These are phyloP conservation scores for Philaethria dido DNA, from an alignment of 2,888 invertebrate genomes.

Conservation along the genomic window DNA sequence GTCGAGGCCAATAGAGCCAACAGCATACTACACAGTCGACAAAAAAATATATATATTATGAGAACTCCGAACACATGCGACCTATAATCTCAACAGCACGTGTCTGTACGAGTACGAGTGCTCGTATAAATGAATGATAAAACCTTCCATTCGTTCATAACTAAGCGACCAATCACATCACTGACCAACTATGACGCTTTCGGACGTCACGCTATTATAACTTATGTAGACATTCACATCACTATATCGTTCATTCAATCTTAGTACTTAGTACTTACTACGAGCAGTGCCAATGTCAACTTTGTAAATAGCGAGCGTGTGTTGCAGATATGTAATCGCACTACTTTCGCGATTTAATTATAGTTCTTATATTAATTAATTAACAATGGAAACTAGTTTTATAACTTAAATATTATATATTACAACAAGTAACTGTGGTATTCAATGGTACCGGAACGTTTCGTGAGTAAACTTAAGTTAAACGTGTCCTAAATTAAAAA, in stretches of 20 bases:
- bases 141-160: constrained; percentile 11
- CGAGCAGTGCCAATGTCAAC: constrained; percentile 16
- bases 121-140: neutral
- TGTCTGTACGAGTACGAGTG: too few species aligned
- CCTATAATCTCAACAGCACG: neutral
- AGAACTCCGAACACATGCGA: too few species aligned
- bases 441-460: neutral
- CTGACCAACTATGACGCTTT: neutral
- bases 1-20: too few species aligned
- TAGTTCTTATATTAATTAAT: neutral
- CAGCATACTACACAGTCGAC: too few species aligned
- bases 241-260: constrained; percentile 11
- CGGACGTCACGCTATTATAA: neutral
- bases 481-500: constrained; percentile 66
- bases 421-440: neutral
- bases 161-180: neutral
- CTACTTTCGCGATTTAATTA: constrained; percentile 12
- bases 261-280: neutral
- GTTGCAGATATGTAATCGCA: neutral
- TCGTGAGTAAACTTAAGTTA: constrained; percentile 7
- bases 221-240: neutral
- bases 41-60: too few species aligned
- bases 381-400: constrained; percentile 31
- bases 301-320: constrained; percentile 7
- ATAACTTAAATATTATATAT: constrained; percentile 46